Evolutionary conservation across 2,113 vertebrate genomes (phyloP), one percentile per base, ranked within the genome.

Genomic region (Coregonus clupeaformis): DNA sequence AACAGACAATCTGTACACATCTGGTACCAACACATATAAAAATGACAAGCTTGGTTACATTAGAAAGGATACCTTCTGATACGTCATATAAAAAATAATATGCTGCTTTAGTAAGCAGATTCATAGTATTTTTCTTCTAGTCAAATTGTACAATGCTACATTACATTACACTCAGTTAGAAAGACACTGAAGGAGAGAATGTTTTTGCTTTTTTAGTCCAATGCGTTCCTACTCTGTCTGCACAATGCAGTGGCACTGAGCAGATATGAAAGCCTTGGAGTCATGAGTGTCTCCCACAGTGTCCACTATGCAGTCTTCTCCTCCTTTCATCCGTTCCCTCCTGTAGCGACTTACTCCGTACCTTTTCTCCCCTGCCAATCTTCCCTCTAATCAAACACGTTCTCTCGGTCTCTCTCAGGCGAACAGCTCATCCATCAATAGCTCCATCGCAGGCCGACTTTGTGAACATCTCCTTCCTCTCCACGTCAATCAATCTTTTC

Each of bases 31-130:
- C 82, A 89, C 88, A 91, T 79, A 90, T 84, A 89, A 87, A 93
- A 91, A 91, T 90, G 87, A 87, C 86, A 92, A 92, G 92, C 93
- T 93, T 90, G 90, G 92, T 92, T 93, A 93, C 91, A 92, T 92
- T 89, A 93, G 91, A 94, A 94, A 94, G 85, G 79, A 87, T 89
- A 91, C 87, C 91, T 81, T 91, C 91, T 91, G 92, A 94, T 92
- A 91, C 84, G 87, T 91, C 88, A 93, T 94, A 95, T 93, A 91
- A 94, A 95, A 96, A 95, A 95, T 93, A 94, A 95, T 93, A 94
- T 91, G 92, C 93, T 93, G 94, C 94, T 95, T 94, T 94, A 92
- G 93, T 95, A 95, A 95, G 94, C 94, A 94, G 86, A 67, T 67
- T 93, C 81, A 92, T 95, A 91, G 91, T 84, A 36, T 69, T 78